Base-by-base conservation (phyloP, 2,888 invertebrate species). In the Agrochola circellaris region DNA sequence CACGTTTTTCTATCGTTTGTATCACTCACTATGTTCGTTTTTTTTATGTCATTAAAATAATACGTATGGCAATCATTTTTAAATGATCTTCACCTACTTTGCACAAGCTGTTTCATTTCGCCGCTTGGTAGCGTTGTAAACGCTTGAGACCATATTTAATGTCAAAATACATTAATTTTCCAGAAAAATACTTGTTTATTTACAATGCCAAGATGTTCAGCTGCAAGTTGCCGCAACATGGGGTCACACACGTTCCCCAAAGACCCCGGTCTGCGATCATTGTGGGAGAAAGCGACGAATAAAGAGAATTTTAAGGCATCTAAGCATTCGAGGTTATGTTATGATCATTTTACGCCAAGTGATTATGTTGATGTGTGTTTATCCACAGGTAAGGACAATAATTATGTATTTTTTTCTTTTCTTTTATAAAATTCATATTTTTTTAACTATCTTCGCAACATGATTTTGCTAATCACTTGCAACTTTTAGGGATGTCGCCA, bases 231-330 rank as follows among this genome's bases (percentile, higher is more conserved):
- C 38, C 78, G 78, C 48, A 78, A 84, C 60, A 82, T 79, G 73
- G 85, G 85, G 13, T 77, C 81, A 26, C 85, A 85, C 26, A 84
- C 85, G 6, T 88, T 85, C 51, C 88, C 88, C 13, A 85, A 85
- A 74, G 85, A 85, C 61, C 77, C 66, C 23, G 13, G 26, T 9
- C 9, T 65, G 11, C 68, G 85, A 65, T 65, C 17, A 48, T 23
- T 77, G 48, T 86, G 84, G 84, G 82, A 84, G 15, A 75, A 66
- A 69, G 86, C 86, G 9, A 77, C 73, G 5, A 78, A 84, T 30
- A 80, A 84, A 48, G 76, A 76, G 30, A 78, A 84, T 56, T 84
- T 82, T 65, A 76, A 70, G 45, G 84, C 86, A 42, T 75, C 77
- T 20, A 79, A 86, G 56, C 77, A 82, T 78, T 79, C 85, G 71